These are phyloP conservation scores for Platypus cylindrus DNA, from an alignment of 2,888 invertebrate genomes.

Conservation along the genomic window DNA sequence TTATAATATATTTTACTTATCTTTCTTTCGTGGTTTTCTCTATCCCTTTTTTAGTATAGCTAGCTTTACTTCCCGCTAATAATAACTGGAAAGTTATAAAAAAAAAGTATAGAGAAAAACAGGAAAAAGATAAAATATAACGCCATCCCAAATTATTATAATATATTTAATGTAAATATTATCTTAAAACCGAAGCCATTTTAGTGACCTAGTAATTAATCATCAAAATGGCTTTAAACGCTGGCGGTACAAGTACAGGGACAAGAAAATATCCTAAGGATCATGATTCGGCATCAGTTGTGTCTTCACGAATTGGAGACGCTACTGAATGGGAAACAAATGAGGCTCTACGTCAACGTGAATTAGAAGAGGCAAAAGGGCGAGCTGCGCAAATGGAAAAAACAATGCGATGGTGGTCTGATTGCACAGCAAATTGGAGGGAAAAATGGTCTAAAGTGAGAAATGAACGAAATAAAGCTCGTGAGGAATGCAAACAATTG, in stretches of 20 bases:
- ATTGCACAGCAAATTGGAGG: conserved; percentile 93
- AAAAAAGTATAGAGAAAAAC: conserved; percentile 2
- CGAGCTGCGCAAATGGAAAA: conserved; percentile 98
- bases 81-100: conserved; percentile 6
- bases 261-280: conserved; percentile 48
- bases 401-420: conserved; percentile 99
- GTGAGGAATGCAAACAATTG: conserved; percentile 60
- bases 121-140: too few species aligned
- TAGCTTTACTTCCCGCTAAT: too few species aligned
- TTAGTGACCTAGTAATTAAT: too few species aligned
- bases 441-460: conserved; percentile 93
- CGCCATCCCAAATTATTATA: too few species aligned
- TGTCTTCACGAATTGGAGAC: conserved; percentile 50
- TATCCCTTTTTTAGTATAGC: too few species aligned
- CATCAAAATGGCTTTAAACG: conserved; percentile 47
- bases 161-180: too few species aligned
- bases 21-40: too few species aligned
- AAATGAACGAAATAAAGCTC: conserved; percentile 83
- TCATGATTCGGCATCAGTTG: conserved; percentile 45
- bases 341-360: conserved; percentile 59
- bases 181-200: too few species aligned
- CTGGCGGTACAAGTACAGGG: conserved; percentile 40
- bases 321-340: conserved; percentile 64
- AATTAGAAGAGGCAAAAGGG: conserved; percentile 88
- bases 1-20: too few species aligned